Evolutionary conservation across 1,140 invertebrate genomes (phyloP), one percentile per base, ranked within the genome.

Genomic region (Saccostrea echinata): DNA sequence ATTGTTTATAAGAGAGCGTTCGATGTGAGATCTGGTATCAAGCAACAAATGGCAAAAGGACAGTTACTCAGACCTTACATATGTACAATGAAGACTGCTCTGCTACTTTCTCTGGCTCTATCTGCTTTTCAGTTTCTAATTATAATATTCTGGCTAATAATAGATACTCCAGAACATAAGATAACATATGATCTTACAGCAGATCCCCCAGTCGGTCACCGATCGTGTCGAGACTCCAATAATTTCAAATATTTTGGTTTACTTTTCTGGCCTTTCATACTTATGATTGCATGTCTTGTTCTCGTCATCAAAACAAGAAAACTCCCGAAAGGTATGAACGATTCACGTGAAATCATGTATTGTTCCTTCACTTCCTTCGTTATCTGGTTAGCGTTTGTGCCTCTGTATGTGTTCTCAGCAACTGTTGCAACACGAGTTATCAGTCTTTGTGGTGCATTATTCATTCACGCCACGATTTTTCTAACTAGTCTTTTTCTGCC

Each of bases 401-500:
- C 92, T 8, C 88, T 90, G 2, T 93, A 92, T 86, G 91, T 92
- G 61, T 90, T 91, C 16, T 88, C 90, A 11, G 88, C 64, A 12
- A 89, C 84, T 24, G 83, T 88, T 51, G 88, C 53, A 51, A 76
- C 89, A 16, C 76, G 91, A 71, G 76, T 90, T 3, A 68, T 92
- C n/a, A 88, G 87, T n/a, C 83, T 93, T 0, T 86, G 88, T n/a
- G 24, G 90, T 30, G n/a, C n/a, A n/a, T n/a, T n/a, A n/a, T n/a
- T 88, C 18, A 71, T 92, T 43, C 92, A 92, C 84, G 86, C 90
- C 3, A 84, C 85, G 0, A 89, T 93, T 13, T 90, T 81, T 43
- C 71, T 92, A n/a, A n/a, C 83, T 6, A 91, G 90, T 57, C 71
- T 93, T 12, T 93, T 91, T 53, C 71, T 92, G 21, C 89, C 92